Evolutionary conservation across 2,797 vertebrate genomes (phyloP).

Genomic region (Myotis vivesi): DNA sequence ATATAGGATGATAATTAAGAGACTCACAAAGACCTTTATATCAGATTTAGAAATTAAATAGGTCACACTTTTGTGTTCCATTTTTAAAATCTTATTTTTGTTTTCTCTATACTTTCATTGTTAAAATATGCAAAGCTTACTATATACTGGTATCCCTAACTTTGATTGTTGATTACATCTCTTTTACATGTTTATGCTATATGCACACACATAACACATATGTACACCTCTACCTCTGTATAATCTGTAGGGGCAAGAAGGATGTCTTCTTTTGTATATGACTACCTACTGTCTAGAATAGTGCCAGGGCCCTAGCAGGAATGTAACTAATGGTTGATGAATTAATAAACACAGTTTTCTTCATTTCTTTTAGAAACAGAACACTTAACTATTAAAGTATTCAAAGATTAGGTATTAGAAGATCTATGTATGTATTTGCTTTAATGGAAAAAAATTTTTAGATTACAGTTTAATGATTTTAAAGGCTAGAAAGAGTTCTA

Average conservation of each 20-base stretch:
- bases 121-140: not conserved
- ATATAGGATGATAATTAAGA: not conserved
- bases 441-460: not conserved
- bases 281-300: not conserved
- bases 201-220: not conserved
- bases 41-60: not conserved
- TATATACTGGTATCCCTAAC: not conserved
- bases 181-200: not conserved
- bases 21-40: not conserved
- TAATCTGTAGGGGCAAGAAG: not conserved
- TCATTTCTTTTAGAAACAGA: slow-evolving; percentile 13
- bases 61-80: slow-evolving; percentile 22
- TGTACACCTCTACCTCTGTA: not conserved
- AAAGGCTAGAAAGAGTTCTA: not conserved
- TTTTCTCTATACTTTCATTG: slow-evolving; percentile 13
- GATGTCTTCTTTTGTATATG: not conserved
- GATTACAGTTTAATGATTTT: not conserved
- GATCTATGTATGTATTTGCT: not conserved
- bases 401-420: not conserved
- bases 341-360: not conserved
- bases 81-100: not conserved
- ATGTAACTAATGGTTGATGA: not conserved
- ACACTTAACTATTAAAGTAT: slow-evolving; percentile 17
- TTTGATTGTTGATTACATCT: not conserved
- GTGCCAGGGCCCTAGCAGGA: not conserved